These are phyloP conservation scores for Pterocles burchelli DNA, from an alignment of 2,113 vertebrate genomes.

Conservation along the genomic window DNA sequence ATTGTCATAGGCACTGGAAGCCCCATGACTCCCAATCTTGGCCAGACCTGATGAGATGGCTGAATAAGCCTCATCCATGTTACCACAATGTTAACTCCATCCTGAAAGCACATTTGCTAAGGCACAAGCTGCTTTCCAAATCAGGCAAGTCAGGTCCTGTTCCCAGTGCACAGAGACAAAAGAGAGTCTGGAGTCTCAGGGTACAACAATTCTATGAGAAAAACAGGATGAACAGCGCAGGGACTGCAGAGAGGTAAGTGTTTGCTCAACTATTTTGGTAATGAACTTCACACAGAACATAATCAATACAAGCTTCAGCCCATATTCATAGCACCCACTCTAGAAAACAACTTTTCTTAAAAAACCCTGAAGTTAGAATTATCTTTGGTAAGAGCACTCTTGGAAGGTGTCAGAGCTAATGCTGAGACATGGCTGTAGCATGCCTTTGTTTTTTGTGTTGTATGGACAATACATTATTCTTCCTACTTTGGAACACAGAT, in stretches of 20 bases:
- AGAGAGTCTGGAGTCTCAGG: background rate
- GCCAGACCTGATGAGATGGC: background rate
- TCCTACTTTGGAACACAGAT: background rate
- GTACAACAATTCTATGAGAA: background rate
- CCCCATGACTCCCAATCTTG: background rate
- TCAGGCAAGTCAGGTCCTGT: background rate
- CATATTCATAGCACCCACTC: background rate
- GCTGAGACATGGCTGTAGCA: background rate
- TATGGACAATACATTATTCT: background rate
- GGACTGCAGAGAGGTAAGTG: background rate
- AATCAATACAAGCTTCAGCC: background rate
- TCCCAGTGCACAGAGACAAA: background rate
- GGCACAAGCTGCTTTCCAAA: background rate
- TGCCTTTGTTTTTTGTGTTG: background rate
- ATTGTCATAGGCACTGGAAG: background rate
- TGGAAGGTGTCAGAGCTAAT: background rate
- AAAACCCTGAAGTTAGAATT: background rate
- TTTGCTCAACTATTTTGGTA: background rate
- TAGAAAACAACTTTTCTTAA: background rate
- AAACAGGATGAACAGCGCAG: background rate
- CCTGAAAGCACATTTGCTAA: background rate
- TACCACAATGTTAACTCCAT: background rate
- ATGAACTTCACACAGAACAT: background rate
- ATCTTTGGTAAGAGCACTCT: background rate
- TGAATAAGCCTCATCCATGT: background rate